Evolutionary conservation across 1,140 invertebrate species (phyloP), one percentile per base, ranked within the genome.

Genomic region (Chrysoperla carnea): DNA sequence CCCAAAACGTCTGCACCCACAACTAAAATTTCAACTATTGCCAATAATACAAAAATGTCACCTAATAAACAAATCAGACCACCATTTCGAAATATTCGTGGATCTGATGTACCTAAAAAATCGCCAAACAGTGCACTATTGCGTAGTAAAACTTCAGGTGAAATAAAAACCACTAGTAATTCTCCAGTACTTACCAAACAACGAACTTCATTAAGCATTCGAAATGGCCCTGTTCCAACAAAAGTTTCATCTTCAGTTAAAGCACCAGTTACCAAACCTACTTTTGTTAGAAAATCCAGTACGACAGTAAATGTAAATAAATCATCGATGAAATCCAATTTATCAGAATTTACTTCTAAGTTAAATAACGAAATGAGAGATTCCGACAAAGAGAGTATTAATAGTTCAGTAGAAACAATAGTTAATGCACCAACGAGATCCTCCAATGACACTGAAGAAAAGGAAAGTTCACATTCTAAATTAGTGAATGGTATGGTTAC

Each of bases 131-230:
- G 11, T 38, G 41, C 38, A 39, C 46, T 72, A 42, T 47, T 61
- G 13, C 57, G 69, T 52, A 72, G 69, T 50, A 71, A 68, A 50
- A 72, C 70, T 37, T 65, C 69, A n/a, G 63, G 67, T 6, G 68
- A 70, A 58, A 68, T 72, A 33, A 61, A 61, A 53, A 43, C 47
- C 36, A 44, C 46, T 29, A 33, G 6, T 33, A 33, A 33, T 33
- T 11, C 31, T 23, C 17, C 17, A 23, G 17, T 23, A 33, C n/a
- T 33, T 11, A 33, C n/a, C 4, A 33, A 33, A 33, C 31, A 33
- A 33, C 8, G n/a, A 33, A 11, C 31, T 11, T 11, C 31, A 11
- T 4, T 33, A 11, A 12, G 31, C 6, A 33, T 33, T 33, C 31
- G n/a, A 11, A 33, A 33, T 12, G n/a, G n/a, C 2, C 8, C n/a